A percentile compares a stretch with the other conserved stretches of the same genome.
Conservation (phyloP, 2,888 invertebrate genomes). For the Conus canariensis region DNA sequence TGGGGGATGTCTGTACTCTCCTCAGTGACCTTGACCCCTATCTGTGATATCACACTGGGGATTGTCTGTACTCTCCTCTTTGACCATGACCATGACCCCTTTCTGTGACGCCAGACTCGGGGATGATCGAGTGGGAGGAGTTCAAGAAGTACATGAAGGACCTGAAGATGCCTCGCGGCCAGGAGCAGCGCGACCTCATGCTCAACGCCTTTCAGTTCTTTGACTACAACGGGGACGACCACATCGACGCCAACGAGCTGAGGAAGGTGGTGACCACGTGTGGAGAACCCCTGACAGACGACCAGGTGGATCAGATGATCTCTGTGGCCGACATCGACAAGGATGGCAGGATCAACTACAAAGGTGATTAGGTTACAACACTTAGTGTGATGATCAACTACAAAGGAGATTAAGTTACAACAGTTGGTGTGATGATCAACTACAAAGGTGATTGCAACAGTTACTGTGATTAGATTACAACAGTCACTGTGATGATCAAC, state of each 20-base stretch:
- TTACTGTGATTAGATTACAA: too few relatives aligned
- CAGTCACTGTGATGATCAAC: too few relatives aligned
- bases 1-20: too few relatives aligned
- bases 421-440: neutral
- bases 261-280: constrained; percentile 44
- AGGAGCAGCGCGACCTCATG: constrained; percentile 50
- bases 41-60: constrained; percentile 35
- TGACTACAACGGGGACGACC: constrained; percentile 53
- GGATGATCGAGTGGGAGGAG: constrained; percentile 46
- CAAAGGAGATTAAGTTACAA: too few relatives aligned
- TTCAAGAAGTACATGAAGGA: constrained; percentile 44
- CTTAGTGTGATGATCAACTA: too few relatives aligned
- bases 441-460: neutral
- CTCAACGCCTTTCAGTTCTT: constrained; percentile 47
- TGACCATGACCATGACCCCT: too few relatives aligned
- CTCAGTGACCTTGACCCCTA: too few relatives aligned
- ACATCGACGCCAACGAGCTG: constrained; percentile 51
- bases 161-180: constrained; percentile 14
- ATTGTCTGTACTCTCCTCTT: neutral
- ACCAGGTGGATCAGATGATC: constrained; percentile 50
- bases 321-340: constrained; percentile 46
- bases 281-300: constrained; percentile 54
- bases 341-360: constrained; percentile 48
- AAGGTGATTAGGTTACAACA: constrained; percentile 34
- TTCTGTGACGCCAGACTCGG: constrained; percentile 33